phyloP scores from a whole-genome alignment of 2,113 vertebrate species.

The Hepsetus odoe region DNA sequence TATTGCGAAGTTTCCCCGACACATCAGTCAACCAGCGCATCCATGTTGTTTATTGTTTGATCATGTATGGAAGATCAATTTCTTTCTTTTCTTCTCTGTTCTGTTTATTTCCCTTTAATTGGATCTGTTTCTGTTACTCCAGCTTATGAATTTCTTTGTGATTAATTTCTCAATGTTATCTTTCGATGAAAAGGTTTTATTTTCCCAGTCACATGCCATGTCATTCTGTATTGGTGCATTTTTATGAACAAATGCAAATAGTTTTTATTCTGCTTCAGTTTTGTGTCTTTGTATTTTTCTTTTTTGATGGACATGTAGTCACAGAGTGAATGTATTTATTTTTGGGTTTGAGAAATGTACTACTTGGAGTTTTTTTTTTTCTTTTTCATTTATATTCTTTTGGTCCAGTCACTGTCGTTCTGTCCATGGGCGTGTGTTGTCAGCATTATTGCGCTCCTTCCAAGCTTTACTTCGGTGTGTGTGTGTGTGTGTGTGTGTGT shows the following conservation, averaged over 20 bases:
- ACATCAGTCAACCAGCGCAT: conserved; percentile 46
- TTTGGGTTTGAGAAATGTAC: conserved; percentile 62
- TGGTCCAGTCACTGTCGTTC: conserved; percentile 39
- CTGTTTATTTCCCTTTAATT: conserved; percentile 1
- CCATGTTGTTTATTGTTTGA: conserved; percentile 65
- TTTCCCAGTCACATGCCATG: conserved; percentile 51
- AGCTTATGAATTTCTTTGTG: conserved; percentile 23
- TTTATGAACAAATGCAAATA: conserved; percentile 66
- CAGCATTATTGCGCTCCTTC: conserved; percentile 52
- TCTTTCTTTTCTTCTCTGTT: conserved; percentile 58
- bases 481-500: conserved; percentile 18
- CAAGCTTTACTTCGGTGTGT: conserved; percentile 57
- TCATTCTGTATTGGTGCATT: conserved; percentile 62
- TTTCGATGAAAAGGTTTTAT: conserved; percentile 32
- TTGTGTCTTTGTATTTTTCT: conserved; percentile 42
- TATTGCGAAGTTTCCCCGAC: conserved; percentile 28
- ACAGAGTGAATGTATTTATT: conserved; percentile 67
- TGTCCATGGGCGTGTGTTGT: conserved; percentile 56
- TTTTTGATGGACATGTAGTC: conserved; percentile 49
- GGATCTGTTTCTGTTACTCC: conserved; percentile 28
- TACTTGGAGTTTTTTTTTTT: conserved; percentile 13
- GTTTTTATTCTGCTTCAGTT: conserved; percentile 34
- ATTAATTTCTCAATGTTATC: conserved; percentile 48
- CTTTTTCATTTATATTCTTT: conserved; percentile 53
- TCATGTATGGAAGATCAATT: conserved; percentile 59